A percentile compares a stretch with the other conserved stretches of the same genome.
Evolutionary conservation across 2,113 vertebrate species (phyloP).

Genomic region (Podilymbus podiceps): DNA sequence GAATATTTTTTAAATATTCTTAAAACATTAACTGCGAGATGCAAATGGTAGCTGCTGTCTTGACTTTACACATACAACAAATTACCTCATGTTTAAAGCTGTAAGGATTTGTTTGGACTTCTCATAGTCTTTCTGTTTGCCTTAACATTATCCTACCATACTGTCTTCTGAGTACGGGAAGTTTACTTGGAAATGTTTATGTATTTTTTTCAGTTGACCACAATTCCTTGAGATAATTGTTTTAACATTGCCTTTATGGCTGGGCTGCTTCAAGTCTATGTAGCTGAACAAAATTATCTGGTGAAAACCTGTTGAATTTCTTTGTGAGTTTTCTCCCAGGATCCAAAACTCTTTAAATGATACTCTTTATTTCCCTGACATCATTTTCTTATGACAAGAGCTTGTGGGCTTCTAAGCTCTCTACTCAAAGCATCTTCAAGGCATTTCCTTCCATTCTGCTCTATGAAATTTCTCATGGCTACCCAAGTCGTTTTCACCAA

Average conservation of each 20-base stretch:
- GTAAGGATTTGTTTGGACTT: neutral
- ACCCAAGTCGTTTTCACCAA: neutral
- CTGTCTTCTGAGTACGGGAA: neutral
- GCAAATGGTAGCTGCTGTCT: neutral
- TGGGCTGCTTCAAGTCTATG: neutral
- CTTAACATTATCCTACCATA: neutral
- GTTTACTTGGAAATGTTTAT: neutral
- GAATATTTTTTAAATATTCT: neutral
- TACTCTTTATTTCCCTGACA: neutral
- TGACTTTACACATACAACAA: neutral
- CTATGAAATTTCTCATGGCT: neutral
- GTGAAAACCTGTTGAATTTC: neutral
- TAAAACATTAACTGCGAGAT: neutral
- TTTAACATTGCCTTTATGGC: conserved; percentile 4
- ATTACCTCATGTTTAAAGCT: neutral
- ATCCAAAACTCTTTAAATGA: neutral
- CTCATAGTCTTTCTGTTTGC: neutral
- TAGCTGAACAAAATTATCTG: neutral
- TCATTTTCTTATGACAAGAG: neutral
- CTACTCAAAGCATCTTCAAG: neutral
- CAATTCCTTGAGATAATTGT: neutral
- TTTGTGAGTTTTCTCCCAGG: neutral
- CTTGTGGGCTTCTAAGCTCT: neutral
- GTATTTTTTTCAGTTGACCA: neutral
- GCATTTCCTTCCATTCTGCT: neutral